Evolutionary conservation across 2,113 vertebrate species (phyloP).

Genomic region (Ceyx margarethae): DNA sequence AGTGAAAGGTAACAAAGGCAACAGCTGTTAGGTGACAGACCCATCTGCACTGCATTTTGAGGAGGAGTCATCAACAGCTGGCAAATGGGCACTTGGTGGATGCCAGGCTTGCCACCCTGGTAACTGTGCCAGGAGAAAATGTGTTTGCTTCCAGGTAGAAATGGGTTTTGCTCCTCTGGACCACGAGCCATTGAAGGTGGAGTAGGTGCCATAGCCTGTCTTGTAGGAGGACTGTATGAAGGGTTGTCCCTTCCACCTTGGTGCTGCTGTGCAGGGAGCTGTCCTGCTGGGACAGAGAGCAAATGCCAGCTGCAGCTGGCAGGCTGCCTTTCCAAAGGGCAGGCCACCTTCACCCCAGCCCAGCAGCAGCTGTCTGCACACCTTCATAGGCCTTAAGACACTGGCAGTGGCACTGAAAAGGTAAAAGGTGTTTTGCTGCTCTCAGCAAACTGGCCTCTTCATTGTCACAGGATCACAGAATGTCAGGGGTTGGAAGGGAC

Average conservation of each 20-base stretch:
- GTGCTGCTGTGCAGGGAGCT: not conserved
- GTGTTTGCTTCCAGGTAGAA: not conserved
- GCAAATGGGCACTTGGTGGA: not conserved
- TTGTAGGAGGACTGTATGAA: not conserved
- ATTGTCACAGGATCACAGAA: not conserved
- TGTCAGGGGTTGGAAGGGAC: no score
- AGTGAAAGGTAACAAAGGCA: not conserved
- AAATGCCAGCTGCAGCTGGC: no score
- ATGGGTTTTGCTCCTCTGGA: not conserved
- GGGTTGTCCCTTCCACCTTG: not conserved
- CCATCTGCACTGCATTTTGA: not conserved
- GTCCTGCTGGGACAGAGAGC: not conserved
- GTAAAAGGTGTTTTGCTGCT: not conserved
- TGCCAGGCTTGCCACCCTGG: not conserved
- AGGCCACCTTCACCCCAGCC: not conserved
- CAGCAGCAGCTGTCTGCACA: accelerated
- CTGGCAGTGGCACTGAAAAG: not conserved
- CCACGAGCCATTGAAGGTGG: not conserved
- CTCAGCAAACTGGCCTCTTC: not conserved
- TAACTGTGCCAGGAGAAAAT: not conserved
- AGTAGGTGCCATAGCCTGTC: not conserved
- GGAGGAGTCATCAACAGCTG: not conserved
- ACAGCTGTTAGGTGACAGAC: not conserved
- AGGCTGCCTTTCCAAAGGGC: no score
- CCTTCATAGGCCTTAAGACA: not conserved